Evolutionary conservation across 1,140 invertebrate genomes (phyloP).

Genomic region (Drosophila fuyamai): DNA sequence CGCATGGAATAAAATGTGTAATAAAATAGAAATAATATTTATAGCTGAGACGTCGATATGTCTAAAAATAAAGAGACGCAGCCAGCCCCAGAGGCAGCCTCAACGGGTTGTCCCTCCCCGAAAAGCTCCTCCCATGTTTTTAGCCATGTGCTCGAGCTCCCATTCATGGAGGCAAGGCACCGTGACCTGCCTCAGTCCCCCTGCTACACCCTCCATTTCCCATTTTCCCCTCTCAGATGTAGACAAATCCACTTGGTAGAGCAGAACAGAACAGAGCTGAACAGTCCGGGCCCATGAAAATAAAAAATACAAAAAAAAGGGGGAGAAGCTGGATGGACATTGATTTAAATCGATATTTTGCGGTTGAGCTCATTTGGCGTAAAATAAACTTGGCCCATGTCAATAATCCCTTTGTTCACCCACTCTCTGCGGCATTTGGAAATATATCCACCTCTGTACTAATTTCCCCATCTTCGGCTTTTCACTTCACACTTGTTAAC

Average conservation of each 20-base stretch:
- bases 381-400: constrained; percentile 79
- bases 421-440: constrained; percentile 39
- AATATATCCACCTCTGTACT: constrained; percentile 24
- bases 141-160: constrained; percentile 69
- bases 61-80: constrained; percentile 70
- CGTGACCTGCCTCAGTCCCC: constrained; percentile 61
- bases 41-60: constrained; percentile 80
- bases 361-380: constrained; percentile 79
- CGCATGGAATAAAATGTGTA: constrained; percentile 77
- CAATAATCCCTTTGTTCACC: constrained; percentile 75
- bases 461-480: constrained; percentile 32
- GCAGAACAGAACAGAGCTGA: constrained; percentile 29
- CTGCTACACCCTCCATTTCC: background rate
- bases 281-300: constrained; percentile 15
- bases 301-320: background rate
- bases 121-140: constrained; percentile 18
- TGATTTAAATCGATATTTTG: constrained; percentile 83
- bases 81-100: constrained; percentile 32
- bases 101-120: background rate
- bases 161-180: constrained; percentile 69
- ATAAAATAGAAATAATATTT: constrained; percentile 84
- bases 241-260: constrained; percentile 60
- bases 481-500: constrained; percentile 78
- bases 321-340: constrained; percentile 57
- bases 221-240: constrained; percentile 27